These are phyloP conservation scores for Rhagoletis zephyria DNA, from an alignment of 1,140 invertebrate genomes.

Conservation along the genomic window DNA sequence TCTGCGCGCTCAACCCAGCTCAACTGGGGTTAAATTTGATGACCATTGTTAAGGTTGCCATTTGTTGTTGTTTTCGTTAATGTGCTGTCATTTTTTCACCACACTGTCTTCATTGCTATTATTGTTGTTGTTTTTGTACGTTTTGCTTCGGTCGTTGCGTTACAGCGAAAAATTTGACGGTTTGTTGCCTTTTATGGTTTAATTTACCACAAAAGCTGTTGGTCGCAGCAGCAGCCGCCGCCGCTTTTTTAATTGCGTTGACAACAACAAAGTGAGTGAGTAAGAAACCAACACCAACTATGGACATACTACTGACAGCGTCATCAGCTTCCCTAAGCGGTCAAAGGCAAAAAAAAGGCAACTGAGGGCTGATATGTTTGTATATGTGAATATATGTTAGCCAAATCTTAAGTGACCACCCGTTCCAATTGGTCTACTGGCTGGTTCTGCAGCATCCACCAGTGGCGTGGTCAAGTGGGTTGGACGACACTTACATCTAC, in stretches of 20 bases:
- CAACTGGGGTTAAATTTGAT: constrained; percentile 29
- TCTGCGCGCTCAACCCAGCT: background rate
- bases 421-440: no score
- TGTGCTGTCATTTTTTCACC: background rate
- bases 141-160: background rate
- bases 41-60: constrained; percentile 2
- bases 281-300: background rate
- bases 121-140: background rate
- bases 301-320: background rate
- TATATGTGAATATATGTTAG: no score
- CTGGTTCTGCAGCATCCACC: no score
- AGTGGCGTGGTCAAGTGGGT: no score
- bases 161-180: constrained; percentile 46
- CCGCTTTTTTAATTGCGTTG: background rate
- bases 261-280: background rate
- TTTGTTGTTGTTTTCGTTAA: constrained; percentile 29
- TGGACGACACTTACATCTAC: no score
- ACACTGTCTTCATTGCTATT: background rate
- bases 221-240: background rate
- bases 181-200: constrained; percentile 63
- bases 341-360: no score
- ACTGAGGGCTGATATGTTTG: no score
- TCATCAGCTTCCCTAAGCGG: background rate
- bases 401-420: no score
- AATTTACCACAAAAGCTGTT: constrained; percentile 65